Percentiles rank a stretch among this genome's conserved stretches.
phyloP scores from a whole-genome alignment of 2,888 invertebrate genomes.

The Sepioteuthis lessoniana region DNA sequence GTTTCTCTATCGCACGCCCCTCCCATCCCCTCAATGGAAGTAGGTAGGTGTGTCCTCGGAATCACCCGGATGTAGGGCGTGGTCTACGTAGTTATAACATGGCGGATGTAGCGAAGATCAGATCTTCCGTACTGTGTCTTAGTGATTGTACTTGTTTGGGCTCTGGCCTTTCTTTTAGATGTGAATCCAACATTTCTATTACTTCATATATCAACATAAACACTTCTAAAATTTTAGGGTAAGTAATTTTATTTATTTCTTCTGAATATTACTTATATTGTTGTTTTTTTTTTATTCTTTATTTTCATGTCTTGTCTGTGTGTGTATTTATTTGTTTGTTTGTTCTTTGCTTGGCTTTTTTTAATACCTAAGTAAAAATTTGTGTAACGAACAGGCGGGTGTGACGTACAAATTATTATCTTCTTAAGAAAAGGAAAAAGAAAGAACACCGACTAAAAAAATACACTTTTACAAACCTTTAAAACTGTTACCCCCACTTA shows the following conservation, averaged over 20 bases:
- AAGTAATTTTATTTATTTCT: not conserved
- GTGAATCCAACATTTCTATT: not conserved
- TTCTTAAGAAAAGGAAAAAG: no score
- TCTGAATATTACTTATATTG: not conserved
- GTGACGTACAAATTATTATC: not conserved
- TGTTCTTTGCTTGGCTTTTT: not conserved
- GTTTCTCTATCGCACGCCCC: not conserved
- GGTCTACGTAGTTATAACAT: conserved; percentile 39
- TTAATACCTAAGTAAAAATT: not conserved
- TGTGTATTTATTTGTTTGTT: not conserved
- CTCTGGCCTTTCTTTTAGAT: not conserved
- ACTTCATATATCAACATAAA: not conserved
- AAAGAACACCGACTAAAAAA: no score
- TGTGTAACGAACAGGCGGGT: not conserved
- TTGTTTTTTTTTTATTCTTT: not conserved
- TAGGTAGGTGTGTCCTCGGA: conserved; percentile 47
- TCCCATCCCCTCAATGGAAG: not conserved
- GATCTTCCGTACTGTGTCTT: not conserved
- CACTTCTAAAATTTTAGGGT: not conserved
- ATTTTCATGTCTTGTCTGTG: not conserved
- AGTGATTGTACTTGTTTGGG: not conserved
- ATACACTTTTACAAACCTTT: no score
- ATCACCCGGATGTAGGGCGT: conserved; percentile 48
- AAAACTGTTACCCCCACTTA: not conserved
- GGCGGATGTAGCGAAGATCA: conserved; percentile 43